phyloP scores from a whole-genome alignment of 2,113 vertebrate species.

The Scytalopus superciliaris region DNA sequence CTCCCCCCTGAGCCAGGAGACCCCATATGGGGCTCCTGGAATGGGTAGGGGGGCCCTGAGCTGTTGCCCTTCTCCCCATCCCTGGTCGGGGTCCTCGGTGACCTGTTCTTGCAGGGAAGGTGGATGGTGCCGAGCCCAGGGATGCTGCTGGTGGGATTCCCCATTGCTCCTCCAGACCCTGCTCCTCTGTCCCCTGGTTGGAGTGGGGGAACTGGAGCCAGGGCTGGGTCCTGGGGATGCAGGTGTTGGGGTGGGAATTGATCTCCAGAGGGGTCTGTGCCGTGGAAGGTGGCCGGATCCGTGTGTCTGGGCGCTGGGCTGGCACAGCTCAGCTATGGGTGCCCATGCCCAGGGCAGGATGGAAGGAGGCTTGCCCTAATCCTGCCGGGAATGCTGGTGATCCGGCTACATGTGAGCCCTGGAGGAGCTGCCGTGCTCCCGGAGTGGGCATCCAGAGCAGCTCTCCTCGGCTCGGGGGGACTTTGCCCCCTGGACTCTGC shows the following conservation, averaged over 20 bases:
- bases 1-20: neutral
- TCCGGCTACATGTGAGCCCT: neutral
- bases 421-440: neutral
- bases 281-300: fast-evolving
- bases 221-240: neutral
- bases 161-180: neutral
- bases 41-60: no score
- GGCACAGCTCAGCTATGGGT: neutral
- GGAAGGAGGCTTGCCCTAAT: neutral
- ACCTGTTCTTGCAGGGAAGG: neutral
- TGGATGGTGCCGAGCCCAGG: fast-evolving
- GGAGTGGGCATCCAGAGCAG: neutral
- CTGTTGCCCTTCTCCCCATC: neutral
- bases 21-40: fast-evolving
- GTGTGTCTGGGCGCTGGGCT: fast-evolving
- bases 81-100: fast-evolving
- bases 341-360: fast-evolving
- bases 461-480: neutral
- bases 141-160: neutral
- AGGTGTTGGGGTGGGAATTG: neutral
- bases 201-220: neutral
- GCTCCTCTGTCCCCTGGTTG: neutral
- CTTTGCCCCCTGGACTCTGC: slow-evolving; percentile 55
- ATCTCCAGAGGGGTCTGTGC: neutral
- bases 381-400: neutral